Evolutionary conservation across 2,113 vertebrate species (phyloP), one percentile per base, ranked within the genome.

Genomic region (Hiodon alosoides): DNA sequence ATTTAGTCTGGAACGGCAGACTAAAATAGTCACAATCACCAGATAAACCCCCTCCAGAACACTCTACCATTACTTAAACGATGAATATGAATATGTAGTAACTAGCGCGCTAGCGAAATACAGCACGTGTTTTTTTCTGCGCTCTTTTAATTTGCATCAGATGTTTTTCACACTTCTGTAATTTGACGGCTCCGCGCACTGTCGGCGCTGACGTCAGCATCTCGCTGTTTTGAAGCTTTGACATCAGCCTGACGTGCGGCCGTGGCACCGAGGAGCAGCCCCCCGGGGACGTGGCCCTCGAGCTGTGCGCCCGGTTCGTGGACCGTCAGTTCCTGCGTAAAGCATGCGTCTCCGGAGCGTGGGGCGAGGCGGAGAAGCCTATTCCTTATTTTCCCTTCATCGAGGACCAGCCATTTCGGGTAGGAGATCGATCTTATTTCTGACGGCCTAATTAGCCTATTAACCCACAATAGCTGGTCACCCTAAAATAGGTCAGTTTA

Each of bases 351-450:
- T 91, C 91, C 0, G 96, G 96, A 8, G 87, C 90, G 77, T 95
- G 93, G 92, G 93, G 94, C 0, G 92, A 94, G 77, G 86, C 89
- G 2, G 94, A 98, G 68, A 90, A 89, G 0, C 86, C 92, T 5
- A 93, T 94, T 74, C 90, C 93, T 0, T 96, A 94, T 79, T 96
- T 95, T 58, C 94, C 94, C 0, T 96, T 96, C 87, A 95, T 95
- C 81, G 89, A 92, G 9, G 93, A 92, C 73, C 96, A 97, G 82
- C 95, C 96, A 0, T 98, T 98, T 86, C 92, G 91, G 92, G 96
- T 98, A 85, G 9, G 16, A 14, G 31, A 89, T 59, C 50, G 47
- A 13, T 31, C 31, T 31, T 31, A 31, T 31, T 31, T 31, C 31
- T 31, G 31, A 31, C 31, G 31, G 31, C 31, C 31, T 31, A 31